A percentile compares a stretch with the other conserved stretches of the same genome.
These are phyloP conservation scores for Ornithoptera alexandrae DNA, from an alignment of 2,888 invertebrate genomes.

Conservation along the genomic window DNA sequence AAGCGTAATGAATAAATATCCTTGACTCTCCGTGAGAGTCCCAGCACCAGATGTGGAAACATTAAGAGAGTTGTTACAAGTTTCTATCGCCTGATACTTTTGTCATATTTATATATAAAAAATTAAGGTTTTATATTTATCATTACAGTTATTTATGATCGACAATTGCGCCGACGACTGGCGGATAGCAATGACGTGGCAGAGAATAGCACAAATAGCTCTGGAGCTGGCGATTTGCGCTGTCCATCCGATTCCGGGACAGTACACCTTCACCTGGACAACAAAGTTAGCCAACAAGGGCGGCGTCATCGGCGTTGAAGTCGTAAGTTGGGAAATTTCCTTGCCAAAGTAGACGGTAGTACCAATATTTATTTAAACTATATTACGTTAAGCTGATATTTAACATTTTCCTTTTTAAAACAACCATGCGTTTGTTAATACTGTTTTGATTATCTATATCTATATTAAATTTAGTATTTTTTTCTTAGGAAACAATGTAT, in stretches of 20 bases:
- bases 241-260: constrained; percentile 98
- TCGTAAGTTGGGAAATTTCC: constrained; percentile 58
- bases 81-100: background rate
- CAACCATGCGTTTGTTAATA: background rate
- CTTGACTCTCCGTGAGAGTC: too few species aligned
- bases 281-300: constrained; percentile 96
- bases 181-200: constrained; percentile 99
- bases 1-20: too few species aligned
- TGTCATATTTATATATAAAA: background rate
- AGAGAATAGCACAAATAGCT: constrained; percentile 94
- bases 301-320: constrained; percentile 83
- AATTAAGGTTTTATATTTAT: background rate
- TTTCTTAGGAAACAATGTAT: constrained; percentile 78
- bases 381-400: background rate
- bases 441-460: background rate
- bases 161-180: constrained; percentile 99
- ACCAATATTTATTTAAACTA: background rate
- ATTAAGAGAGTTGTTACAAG: too few species aligned
- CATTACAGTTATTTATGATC: constrained; percentile 98
- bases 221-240: constrained; percentile 97
- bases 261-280: constrained; percentile 97
- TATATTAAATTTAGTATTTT: constrained; percentile 44
- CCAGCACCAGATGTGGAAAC: too few species aligned
- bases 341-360: background rate
- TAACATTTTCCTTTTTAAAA: background rate